Base-by-base conservation (phyloP, 2,888 invertebrate species). In the Vesta saturnalis region DNA sequence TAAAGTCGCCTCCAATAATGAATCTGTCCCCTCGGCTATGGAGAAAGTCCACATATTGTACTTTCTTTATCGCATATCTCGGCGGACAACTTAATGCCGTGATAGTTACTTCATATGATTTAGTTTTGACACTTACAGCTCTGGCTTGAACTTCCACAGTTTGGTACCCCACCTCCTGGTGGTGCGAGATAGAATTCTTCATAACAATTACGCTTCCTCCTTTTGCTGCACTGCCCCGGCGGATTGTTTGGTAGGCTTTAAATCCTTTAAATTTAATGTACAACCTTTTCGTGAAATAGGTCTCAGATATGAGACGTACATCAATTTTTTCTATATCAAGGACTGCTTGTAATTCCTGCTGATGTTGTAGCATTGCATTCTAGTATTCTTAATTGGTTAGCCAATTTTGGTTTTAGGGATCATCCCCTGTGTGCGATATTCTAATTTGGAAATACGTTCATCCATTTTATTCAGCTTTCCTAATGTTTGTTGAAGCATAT, bases 141-240 rank as follows among this genome's bases (percentile, higher is more conserved):
- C 59, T 58, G 30, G 61, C 66, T 61, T 70, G 67, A 59, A 70
- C 49, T 64, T 55, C 59, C 16, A 14, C 52, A 60, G 67, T 61
- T 56, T 71, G 58, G 49, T 64, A 70, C 19, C 56, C 39, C 56
- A 67, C 23, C 54, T 67, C 62, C 55, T 65, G 43, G 55, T 67
- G 59, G 52, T 72, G 64, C 23, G 67, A 47, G 19, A 70, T 65
- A 43, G 57, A 65, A 57, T 71, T 67, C 52, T 65, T 71, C 43
- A 72, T 67, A 54, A 72, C 54, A 18, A 73, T 60, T 56, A 69
- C 73, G 69, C 72, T 74, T 30, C 72, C 69, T 21, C 71, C 70
- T 69, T 68, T 72, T 14, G 70, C 69, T 60, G 69, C 54, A 67
- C 70, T 73, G 30, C 70, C 65, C 21, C 67, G 73, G 55, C 74